These are phyloP conservation scores for Carabus problematicus DNA, from an alignment of 2,888 invertebrate species.

Conservation along the genomic window DNA sequence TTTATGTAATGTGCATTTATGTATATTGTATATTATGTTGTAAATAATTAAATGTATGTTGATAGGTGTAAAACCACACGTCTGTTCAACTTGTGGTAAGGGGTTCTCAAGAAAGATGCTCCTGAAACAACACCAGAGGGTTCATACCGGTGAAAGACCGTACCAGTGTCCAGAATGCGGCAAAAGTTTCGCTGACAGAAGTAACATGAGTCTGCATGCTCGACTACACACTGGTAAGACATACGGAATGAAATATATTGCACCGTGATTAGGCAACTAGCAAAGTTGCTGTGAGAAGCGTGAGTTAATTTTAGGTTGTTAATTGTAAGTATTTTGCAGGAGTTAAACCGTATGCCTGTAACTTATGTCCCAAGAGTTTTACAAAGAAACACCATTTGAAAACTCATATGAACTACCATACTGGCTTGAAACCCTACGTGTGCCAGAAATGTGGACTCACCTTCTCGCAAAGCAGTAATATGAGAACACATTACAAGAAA, in stretches of 20 bases:
- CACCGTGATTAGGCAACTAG: no score
- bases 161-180: conserved; percentile 82
- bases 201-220: conserved; percentile 85
- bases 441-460: conserved; percentile 75
- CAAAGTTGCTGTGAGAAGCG: no score
- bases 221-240: conserved; percentile 73
- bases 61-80: conserved; percentile 76
- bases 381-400: conserved; percentile 87
- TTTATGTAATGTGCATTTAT: background rate
- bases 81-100: conserved; percentile 78
- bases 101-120: conserved; percentile 87
- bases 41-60: conserved; percentile 36
- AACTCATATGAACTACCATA: conserved; percentile 85
- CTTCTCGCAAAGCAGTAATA: conserved; percentile 86
- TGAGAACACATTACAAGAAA: conserved; percentile 85
- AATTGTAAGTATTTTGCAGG: conserved; percentile 61
- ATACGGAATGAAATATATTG: no score
- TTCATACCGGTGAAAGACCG: conserved; percentile 82
- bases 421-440: conserved; percentile 82
- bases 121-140: conserved; percentile 81
- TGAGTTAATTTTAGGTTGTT: no score
- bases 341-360: conserved; percentile 75
- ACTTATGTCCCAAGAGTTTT: conserved; percentile 77
- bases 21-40: background rate
- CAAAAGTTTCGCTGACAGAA: conserved; percentile 83